These are phyloP conservation scores for Gila robusta DNA, from an alignment of 2,797 vertebrate genomes.

Conservation along the genomic window DNA sequence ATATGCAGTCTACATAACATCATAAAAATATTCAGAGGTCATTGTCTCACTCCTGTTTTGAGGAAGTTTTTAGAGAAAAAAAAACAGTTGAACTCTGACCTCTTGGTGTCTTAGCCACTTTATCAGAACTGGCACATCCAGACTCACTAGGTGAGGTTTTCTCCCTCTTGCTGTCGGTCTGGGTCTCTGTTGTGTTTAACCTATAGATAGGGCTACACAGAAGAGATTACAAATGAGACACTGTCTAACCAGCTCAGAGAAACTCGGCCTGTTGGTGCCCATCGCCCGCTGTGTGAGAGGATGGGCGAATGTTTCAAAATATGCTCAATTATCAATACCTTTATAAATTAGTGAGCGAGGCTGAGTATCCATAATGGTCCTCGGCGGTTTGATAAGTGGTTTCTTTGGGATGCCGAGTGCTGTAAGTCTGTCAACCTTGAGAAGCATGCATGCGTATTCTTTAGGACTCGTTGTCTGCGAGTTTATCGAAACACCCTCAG, in stretches of 20 bases:
- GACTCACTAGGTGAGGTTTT: slow-evolving; percentile 2
- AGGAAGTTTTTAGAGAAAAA: neutral
- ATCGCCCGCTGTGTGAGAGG: neutral
- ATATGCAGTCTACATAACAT: neutral
- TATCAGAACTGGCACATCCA: slow-evolving; percentile 38
- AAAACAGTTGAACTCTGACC: slow-evolving; percentile 33
- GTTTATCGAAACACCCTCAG: slow-evolving; percentile 18
- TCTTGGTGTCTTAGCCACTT: slow-evolving; percentile 20
- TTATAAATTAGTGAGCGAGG: slow-evolving; percentile 32
- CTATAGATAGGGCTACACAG: slow-evolving; percentile 3
- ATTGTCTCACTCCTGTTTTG: neutral
- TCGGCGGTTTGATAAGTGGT: slow-evolving; percentile 42
- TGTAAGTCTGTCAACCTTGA: slow-evolving; percentile 29
- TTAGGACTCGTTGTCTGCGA: neutral
- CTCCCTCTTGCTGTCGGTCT: neutral
- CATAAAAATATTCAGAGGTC: neutral
- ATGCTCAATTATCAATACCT: slow-evolving; percentile 37
- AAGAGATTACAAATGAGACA: slow-evolving; percentile 22
- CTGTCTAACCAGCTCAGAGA: slow-evolving; percentile 21
- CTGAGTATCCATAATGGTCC: slow-evolving; percentile 35
- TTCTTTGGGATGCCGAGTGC: slow-evolving; percentile 17
- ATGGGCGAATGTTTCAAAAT: slow-evolving; percentile 2
- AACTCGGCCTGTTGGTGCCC: neutral
- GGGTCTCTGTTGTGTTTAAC: slow-evolving; percentile 15
- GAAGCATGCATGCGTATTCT: neutral